Base-by-base conservation (phyloP, 2,888 invertebrate genomes). In the Cantharis lateralis region DNA sequence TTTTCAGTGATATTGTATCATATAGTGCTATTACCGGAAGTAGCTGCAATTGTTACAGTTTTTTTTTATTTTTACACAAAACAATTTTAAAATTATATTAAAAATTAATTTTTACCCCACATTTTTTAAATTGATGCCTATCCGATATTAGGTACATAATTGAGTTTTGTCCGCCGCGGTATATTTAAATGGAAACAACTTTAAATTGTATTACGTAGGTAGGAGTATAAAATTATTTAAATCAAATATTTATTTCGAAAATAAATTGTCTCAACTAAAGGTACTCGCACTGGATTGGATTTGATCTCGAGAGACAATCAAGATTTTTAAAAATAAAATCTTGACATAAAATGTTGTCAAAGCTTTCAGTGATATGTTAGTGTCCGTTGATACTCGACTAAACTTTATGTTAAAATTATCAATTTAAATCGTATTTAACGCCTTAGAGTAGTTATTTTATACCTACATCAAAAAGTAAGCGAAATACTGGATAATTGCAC, bases 401-500 rank as follows among this genome's bases (percentile, higher is more conserved):
- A 68, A 61, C 18, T 73, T 73, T 68, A 70, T 70, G 15, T 62
- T 74, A 62, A 74, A 69, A 69, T 62, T 13, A n/a, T 74, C 64
- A 20, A n/a, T 66, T 18, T 20, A 20, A 15, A 66, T 20, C 64
- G 64, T 24, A 24, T 66, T 18, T 20, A 66, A 66, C 64, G 18
- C 64, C 20, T 66, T 66, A 66, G n/a, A 24, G 24, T 66, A 66
- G 18, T 66, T 66, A 66, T 66, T 10, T 24, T 24, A 20, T 66
- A 66, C 64, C 24, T 62, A 78, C 75, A 77, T 76, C 78, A 78
- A 78, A 70, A 70, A 78, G 64, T 66, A 66, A 79, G 78, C 72
- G 32, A 69, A 78, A 76, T 81, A 78, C 78, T 77, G 70, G 71
- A 74, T 74, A 74, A 82, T 81, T 82, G 83, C 82, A 80, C 81